phyloP scores from a whole-genome alignment of 1,140 invertebrate species.

The Monomorium pharaonis region DNA sequence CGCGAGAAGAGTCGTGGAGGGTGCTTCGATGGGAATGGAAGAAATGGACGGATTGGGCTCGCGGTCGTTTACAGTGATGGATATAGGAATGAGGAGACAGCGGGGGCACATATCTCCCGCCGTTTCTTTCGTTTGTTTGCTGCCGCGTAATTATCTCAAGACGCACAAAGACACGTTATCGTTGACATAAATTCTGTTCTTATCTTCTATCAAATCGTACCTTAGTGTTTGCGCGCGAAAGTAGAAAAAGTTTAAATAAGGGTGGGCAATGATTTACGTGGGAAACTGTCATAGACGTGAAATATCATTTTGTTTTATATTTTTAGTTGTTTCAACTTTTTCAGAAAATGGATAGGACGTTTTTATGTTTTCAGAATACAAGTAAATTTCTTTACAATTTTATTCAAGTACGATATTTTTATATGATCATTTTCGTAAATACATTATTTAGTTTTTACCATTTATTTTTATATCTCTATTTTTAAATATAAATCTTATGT shows the following conservation, averaged over 20 bases:
- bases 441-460: not conserved
- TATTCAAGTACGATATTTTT: not conserved
- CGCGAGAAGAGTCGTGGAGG: slow-evolving; percentile 15
- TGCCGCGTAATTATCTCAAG: slow-evolving; percentile 20
- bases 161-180: not conserved
- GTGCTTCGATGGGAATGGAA: not conserved
- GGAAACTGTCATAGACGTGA: not conserved
- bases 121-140: slow-evolving; percentile 2
- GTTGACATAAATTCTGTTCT: slow-evolving; percentile 28
- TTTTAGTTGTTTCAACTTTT: not conserved
- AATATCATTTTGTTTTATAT: not conserved
- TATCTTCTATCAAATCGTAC: no score
- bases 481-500: not conserved
- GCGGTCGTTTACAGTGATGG: slow-evolving; percentile 14
- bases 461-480: not conserved
- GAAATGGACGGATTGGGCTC: slow-evolving; percentile 2
- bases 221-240: not conserved
- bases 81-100: not conserved
- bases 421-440: not conserved
- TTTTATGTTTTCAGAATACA: not conserved
- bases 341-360: not conserved
- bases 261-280: not conserved
- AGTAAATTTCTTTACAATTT: not conserved
- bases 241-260: not conserved
- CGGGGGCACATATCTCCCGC: not conserved